A percentile compares a stretch with the other conserved stretches of the same genome.
Conservation (phyloP, 1,140 invertebrate species). For the Drosophila gunungcola region DNA sequence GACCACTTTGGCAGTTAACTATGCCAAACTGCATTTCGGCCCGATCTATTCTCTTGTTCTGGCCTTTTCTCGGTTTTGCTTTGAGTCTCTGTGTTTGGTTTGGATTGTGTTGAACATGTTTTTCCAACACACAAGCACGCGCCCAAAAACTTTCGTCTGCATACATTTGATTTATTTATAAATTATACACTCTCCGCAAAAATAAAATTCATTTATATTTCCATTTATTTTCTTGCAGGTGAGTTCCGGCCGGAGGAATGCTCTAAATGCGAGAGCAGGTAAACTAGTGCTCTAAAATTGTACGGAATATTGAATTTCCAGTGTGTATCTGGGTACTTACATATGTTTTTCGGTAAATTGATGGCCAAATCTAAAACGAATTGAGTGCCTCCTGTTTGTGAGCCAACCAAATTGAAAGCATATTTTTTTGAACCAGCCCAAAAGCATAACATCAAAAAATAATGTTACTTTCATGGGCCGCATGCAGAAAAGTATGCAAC, state of each 20-base stretch:
- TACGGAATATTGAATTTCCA: constrained; percentile 32
- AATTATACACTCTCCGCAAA: constrained; percentile 43
- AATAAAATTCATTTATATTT: constrained; percentile 41
- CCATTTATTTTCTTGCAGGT: constrained; percentile 52
- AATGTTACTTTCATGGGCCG: constrained; percentile 9
- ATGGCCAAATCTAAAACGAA: constrained; percentile 29
- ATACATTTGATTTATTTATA: constrained; percentile 49
- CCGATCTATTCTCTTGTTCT: constrained; percentile 18
- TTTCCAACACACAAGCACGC: neutral
- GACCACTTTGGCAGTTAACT: constrained; percentile 46
- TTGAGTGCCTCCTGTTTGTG: constrained; percentile 31
- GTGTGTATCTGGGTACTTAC: constrained; percentile 15
- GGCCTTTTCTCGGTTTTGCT: constrained; percentile 9
- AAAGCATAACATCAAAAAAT: constrained; percentile 28
- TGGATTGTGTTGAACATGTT: constrained; percentile 1
- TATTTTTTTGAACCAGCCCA: constrained; percentile 14
- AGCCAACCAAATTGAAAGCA: constrained; percentile 18
- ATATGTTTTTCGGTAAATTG: constrained; percentile 39
- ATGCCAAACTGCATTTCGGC: constrained; percentile 36
- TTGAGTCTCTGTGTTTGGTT: constrained; percentile 10
- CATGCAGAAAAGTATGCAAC: constrained; percentile 40
- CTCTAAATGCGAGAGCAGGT: neutral
- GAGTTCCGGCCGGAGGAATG: constrained; percentile 2
- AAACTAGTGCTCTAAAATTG: constrained; percentile 5
- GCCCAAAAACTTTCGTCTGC: constrained; percentile 34